Conservation (phyloP, 1,140 invertebrate species). For the Trichonephila clavipes region DNA sequence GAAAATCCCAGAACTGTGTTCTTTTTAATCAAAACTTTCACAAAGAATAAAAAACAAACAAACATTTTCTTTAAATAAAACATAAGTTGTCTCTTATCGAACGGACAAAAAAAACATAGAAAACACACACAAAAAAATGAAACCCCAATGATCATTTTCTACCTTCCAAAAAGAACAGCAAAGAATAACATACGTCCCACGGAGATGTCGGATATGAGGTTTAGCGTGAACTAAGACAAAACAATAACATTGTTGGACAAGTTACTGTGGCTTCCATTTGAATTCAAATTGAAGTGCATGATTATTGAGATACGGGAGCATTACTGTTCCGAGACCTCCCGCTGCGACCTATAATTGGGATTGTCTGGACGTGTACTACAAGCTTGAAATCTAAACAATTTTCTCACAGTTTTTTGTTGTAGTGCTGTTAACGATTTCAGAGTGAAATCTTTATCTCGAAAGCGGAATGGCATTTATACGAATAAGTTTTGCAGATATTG, state of each 20-base stretch:
- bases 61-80: no score
- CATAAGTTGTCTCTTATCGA: no score
- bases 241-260: not conserved
- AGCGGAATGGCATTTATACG: not conserved
- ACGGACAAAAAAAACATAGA: not conserved
- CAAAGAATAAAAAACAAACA: no score
- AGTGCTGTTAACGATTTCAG: not conserved
- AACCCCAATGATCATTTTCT: no score
- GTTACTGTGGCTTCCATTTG: not conserved
- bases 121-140: not conserved
- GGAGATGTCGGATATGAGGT: not conserved
- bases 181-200: not conserved
- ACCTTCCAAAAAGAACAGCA: not conserved
- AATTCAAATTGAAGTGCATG: conserved; percentile 24
- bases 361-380: not conserved
- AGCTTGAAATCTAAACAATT: not conserved
- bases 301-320: conserved; percentile 24
- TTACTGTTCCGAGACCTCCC: not conserved
- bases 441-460: not conserved
- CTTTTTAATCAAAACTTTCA: no score
- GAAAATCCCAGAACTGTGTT: no score
- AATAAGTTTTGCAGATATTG: not conserved
- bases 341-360: conserved; percentile 1
- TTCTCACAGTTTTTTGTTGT: not conserved
- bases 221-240: not conserved